These are phyloP conservation scores for Stegastes partitus DNA, from an alignment of 2,113 vertebrate genomes.

Conservation along the genomic window DNA sequence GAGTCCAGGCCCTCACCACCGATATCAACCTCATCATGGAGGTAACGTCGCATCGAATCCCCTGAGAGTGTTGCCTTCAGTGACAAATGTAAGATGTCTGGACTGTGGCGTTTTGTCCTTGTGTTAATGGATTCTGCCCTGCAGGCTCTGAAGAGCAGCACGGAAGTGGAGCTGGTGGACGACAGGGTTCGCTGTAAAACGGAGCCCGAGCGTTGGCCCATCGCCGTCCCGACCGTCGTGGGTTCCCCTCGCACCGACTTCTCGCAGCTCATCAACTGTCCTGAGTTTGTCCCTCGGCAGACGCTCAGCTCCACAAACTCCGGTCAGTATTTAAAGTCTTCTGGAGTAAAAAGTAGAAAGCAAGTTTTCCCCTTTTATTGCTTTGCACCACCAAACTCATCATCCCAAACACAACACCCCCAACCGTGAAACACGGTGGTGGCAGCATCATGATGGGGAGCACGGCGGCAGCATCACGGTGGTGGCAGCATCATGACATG, in stretches of 20 bases:
- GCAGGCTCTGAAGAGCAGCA: slow-evolving; percentile 94
- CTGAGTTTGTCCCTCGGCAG: slow-evolving; percentile 95
- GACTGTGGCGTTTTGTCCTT: not conserved
- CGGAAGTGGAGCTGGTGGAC: slow-evolving; percentile 92
- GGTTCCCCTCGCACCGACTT: slow-evolving; percentile 92
- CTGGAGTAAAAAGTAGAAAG: too few relatives aligned
- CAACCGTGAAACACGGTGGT: too few relatives aligned
- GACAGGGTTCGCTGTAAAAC: slow-evolving; percentile 91
- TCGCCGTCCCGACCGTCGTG: slow-evolving; percentile 84
- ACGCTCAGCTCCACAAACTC: slow-evolving; percentile 83
- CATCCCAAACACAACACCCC: too few relatives aligned
- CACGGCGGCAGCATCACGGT: too few relatives aligned
- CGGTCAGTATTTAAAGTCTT: slow-evolving; percentile 86
- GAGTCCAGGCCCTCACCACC: slow-evolving; percentile 95
- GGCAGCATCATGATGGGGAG: too few relatives aligned
- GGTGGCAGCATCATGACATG: too few relatives aligned
- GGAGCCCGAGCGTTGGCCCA: slow-evolving; percentile 96
- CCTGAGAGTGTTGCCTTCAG: too few relatives aligned
- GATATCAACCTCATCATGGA: slow-evolving; percentile 92
- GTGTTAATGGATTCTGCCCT: not conserved
- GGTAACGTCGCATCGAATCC: slow-evolving; percentile 74
- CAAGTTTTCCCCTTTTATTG: too few relatives aligned
- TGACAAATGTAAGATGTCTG: too few relatives aligned
- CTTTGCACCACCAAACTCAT: too few relatives aligned
- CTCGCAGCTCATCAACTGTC: slow-evolving; percentile 94